A percentile compares a stretch with the other conserved stretches of the same genome.
Conservation (phyloP, 1,140 invertebrate species). For the Ladona fulva region DNA sequence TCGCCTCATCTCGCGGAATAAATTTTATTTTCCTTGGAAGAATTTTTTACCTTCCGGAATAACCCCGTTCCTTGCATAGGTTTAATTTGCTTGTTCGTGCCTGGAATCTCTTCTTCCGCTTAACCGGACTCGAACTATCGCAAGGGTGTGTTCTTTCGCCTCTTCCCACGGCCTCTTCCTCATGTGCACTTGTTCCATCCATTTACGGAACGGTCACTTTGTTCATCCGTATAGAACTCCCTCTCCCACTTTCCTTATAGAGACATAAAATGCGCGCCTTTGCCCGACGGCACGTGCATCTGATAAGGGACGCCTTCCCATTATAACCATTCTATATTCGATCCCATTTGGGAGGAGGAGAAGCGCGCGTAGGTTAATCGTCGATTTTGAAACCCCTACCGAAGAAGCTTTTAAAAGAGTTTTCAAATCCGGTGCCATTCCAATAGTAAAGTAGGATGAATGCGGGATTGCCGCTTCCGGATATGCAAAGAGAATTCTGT, state of each 20-base stretch:
- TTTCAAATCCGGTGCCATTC: no score
- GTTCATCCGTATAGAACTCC: not conserved
- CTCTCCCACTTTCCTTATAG: not conserved
- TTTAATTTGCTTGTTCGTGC: no score
- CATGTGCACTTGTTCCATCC: not conserved
- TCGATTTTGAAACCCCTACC: not conserved
- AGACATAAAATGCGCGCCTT: not conserved
- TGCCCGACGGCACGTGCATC: not conserved
- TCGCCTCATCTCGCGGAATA: no score
- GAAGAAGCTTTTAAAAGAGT: no score
- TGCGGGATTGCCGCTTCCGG: no score
- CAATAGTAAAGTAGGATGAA: no score
- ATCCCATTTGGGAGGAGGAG: not conserved
- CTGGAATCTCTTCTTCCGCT: no score
- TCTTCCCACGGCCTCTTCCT: not conserved
- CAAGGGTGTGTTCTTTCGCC: not conserved
- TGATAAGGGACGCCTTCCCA: not conserved
- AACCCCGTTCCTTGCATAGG: no score
- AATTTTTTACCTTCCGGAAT: no score
- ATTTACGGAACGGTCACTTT: constrained; percentile 1
- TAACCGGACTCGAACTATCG: no score
- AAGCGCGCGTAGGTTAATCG: not conserved
- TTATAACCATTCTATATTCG: not conserved
- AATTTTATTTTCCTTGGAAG: no score
- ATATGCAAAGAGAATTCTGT: no score